phyloP scores from a whole-genome alignment of 2,113 vertebrate species.

The Corynorhinus townsendii region DNA sequence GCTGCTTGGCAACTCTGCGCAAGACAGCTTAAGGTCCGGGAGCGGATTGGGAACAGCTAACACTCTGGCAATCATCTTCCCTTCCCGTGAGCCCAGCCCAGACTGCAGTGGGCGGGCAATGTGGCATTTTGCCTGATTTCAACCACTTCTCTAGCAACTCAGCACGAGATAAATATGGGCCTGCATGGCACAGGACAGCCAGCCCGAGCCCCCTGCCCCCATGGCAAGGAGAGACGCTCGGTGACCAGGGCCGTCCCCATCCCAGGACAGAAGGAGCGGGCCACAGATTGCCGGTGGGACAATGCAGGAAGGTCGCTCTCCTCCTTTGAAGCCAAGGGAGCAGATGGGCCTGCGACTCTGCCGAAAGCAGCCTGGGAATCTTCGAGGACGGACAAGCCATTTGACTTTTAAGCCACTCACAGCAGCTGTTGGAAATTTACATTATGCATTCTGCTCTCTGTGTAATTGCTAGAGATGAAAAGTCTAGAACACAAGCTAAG shows the following conservation, averaged over 20 bases:
- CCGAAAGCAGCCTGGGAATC: not conserved
- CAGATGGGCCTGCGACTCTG: conserved; percentile 27
- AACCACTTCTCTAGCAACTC: conserved; percentile 46
- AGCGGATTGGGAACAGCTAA: conserved; percentile 62
- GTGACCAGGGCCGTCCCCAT: not conserved
- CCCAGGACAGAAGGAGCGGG: not conserved
- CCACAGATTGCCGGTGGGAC: not conserved
- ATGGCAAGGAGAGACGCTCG: not conserved
- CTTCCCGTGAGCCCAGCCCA: conserved; percentile 68
- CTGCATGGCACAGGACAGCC: not conserved
- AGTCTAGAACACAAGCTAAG: not conserved
- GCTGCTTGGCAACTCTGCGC: conserved; percentile 64
- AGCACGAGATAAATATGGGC: conserved; percentile 37
- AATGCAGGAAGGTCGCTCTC: not conserved
- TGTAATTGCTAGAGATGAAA: not conserved
- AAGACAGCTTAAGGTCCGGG: conserved; percentile 68
- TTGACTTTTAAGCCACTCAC: not conserved
- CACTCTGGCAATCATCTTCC: conserved; percentile 56
- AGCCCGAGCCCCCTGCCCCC: not conserved
- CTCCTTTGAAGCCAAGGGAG: conserved; percentile 10
- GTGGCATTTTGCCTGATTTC: conserved; percentile 69
- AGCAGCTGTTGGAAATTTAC: not conserved
- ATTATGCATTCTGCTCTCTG: not conserved
- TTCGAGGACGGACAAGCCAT: not conserved
- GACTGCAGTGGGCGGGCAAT: conserved; percentile 74